These are phyloP conservation scores for Lineus longissimus DNA, from an alignment of 1,140 invertebrate species.

Conservation along the genomic window DNA sequence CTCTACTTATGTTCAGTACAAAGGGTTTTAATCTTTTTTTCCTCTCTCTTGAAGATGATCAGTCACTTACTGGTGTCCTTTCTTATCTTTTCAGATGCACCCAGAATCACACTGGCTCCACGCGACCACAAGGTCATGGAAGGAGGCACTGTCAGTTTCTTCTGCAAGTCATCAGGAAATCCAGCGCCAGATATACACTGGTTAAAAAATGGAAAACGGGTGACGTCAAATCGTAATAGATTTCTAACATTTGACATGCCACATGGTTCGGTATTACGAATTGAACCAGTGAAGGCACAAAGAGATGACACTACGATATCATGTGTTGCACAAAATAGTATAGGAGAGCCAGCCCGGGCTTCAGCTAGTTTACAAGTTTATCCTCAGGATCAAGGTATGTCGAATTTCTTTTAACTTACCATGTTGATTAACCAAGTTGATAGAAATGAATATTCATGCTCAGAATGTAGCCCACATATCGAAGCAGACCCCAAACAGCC, in stretches of 20 bases:
- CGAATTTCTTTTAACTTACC: conserved; percentile 9
- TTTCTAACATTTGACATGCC: conserved; percentile 54
- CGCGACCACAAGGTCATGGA: conserved; percentile 64
- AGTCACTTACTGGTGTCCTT: background rate
- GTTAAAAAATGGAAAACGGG: conserved; percentile 83
- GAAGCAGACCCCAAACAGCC: no score
- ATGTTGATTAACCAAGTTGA: no score
- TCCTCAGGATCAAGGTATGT: conserved; percentile 62
- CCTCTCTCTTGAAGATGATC: conserved; percentile 5
- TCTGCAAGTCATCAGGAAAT: conserved; percentile 87
- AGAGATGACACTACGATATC: conserved; percentile 74
- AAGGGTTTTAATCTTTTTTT: no score
- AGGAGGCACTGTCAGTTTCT: conserved; percentile 89
- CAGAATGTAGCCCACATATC: no score
- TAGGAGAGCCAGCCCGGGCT: conserved; percentile 83
- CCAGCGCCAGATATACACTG: conserved; percentile 82
- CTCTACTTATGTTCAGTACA: no score
- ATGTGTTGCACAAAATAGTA: conserved; percentile 41
- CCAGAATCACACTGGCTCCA: conserved; percentile 40
- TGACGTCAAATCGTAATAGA: conserved; percentile 61
- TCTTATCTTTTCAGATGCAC: conserved; percentile 38
- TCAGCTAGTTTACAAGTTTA: conserved; percentile 82
- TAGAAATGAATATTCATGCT: no score
- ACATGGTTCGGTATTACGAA: conserved; percentile 80
- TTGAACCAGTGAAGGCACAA: conserved; percentile 78